Base-by-base conservation (phyloP, 2,797 vertebrate genomes). In the Trachops cirrhosus region DNA sequence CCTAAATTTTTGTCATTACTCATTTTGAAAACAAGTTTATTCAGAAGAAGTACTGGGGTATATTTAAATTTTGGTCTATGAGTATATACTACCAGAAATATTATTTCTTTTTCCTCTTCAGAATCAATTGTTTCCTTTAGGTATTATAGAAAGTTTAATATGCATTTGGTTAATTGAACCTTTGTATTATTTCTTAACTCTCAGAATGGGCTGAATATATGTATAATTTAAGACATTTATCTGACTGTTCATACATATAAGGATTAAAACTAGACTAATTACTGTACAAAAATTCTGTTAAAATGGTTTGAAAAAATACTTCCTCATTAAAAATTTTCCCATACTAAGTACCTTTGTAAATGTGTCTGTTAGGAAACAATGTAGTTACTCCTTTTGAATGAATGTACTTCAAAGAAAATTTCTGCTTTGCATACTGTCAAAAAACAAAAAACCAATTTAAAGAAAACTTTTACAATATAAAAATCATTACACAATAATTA, bases 391-490 rank as follows among this genome's bases (percentile, higher is more conserved):
- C 57, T 82, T 86, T 86, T n/a, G 44, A 39, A 67, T 21, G 59
- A 83, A 8, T n/a, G 4, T 59, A 77, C 21, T 74, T 46, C 9
- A 48, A 59, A 89, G 46, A 86, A 73, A 75, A 64, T 74, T 87
- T 12, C 50, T 29, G 24, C 50, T 75, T 86, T 84, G 54, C 50
- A n/a, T n/a, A 92, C 46, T 74, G 8, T 37, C 16, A 62, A 48
- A 70, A 86, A 92, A 95, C 6, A 48, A 93, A 73, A 11, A 75
- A 64, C 16, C 59, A 73, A 84, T 52, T 79, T 78, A 77, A 91
- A 80, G 18, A 83, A 90, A 73, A 82, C n/a, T 74, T 86, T 90
- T 16, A 89, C 12, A 86, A 80, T 50, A 64, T 64, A 75, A 96
- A 83, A 86, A n/a, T 80, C 37, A 89, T 93, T 71, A 83, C 2